Evolutionary conservation across 1,140 invertebrate genomes (phyloP).

Genomic region (Oscheius sp.): DNA sequence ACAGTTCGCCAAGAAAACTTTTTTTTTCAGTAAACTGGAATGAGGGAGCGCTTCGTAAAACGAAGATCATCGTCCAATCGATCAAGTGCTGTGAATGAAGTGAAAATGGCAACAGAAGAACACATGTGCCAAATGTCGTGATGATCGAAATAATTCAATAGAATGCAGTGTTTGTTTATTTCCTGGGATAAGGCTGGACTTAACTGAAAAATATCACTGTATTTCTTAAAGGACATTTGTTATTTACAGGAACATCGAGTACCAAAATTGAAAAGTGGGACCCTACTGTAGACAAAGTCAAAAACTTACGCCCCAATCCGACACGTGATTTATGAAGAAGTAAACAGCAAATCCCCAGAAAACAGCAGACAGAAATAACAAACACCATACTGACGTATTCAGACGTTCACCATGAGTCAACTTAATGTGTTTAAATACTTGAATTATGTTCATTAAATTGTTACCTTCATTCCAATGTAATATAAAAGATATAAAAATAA

Average conservation of each 20-base stretch:
- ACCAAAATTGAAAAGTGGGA: slow-evolving; percentile 11
- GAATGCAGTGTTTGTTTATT: slow-evolving; percentile 75
- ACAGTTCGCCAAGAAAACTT: no score
- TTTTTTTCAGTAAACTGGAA: slow-evolving; percentile 42
- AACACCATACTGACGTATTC: slow-evolving; percentile 68
- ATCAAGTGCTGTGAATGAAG: slow-evolving; percentile 69
- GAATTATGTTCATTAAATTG: slow-evolving; percentile 48
- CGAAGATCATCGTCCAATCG: slow-evolving; percentile 40
- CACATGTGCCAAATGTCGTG: slow-evolving; percentile 88
- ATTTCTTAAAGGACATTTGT: slow-evolving; percentile 2
- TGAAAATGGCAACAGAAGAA: slow-evolving; percentile 79
- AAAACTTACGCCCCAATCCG: slow-evolving; percentile 72
- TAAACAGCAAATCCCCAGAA: slow-evolving; percentile 72
- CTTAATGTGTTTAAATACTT: slow-evolving; percentile 6
- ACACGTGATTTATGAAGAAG: slow-evolving; percentile 76
- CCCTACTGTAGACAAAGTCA: no score
- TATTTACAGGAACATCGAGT: slow-evolving; percentile 10
- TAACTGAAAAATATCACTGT: no score
- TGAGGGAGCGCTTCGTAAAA: slow-evolving; percentile 29
- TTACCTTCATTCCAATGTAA: slow-evolving; percentile 83
- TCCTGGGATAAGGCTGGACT: slow-evolving; percentile 75
- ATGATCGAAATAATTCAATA: slow-evolving; percentile 78
- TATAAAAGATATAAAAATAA: slow-evolving; percentile 77
- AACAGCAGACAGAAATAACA: slow-evolving; percentile 69
- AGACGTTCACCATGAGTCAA: slow-evolving; percentile 72